Evolutionary conservation across 2,113 vertebrate genomes (phyloP).

Genomic region (Phyllostomus hastatus): DNA sequence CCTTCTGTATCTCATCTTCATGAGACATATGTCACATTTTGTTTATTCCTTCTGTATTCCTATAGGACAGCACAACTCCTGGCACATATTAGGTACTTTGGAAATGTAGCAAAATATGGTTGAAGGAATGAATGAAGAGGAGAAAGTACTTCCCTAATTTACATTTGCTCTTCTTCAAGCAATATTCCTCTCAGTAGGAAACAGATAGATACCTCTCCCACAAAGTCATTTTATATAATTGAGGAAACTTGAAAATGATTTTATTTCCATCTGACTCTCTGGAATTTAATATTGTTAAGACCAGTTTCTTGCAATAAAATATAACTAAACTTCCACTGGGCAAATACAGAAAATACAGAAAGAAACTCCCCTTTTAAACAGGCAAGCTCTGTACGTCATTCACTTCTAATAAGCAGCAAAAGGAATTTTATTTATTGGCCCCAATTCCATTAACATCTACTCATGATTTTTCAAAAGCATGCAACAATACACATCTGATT

Average conservation of each 20-base stretch:
- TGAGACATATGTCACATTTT: background rate
- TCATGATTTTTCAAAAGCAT: constrained; percentile 53
- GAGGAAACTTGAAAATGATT: background rate
- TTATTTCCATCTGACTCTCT: background rate
- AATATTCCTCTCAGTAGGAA: background rate
- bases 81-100: background rate
- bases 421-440: constrained; percentile 60
- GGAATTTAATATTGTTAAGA: background rate
- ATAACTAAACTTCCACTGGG: constrained; percentile 13
- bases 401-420: constrained; percentile 70
- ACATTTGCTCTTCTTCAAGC: background rate
- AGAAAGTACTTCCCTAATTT: background rate
- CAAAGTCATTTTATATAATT: background rate
- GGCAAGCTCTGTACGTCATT: background rate
- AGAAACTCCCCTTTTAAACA: constrained; percentile 73
- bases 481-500: constrained; percentile 54
- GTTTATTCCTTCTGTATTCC: background rate
- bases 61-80: background rate
- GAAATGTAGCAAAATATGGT: background rate
- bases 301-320: constrained; percentile 23
- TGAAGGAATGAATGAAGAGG: background rate
- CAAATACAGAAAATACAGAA: constrained; percentile 54
- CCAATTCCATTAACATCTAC: background rate
- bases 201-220: background rate
- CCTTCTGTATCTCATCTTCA: background rate